Evolutionary conservation across 23 tunicate species (phyloP).

Genomic region (Ciona savignyi): DNA sequence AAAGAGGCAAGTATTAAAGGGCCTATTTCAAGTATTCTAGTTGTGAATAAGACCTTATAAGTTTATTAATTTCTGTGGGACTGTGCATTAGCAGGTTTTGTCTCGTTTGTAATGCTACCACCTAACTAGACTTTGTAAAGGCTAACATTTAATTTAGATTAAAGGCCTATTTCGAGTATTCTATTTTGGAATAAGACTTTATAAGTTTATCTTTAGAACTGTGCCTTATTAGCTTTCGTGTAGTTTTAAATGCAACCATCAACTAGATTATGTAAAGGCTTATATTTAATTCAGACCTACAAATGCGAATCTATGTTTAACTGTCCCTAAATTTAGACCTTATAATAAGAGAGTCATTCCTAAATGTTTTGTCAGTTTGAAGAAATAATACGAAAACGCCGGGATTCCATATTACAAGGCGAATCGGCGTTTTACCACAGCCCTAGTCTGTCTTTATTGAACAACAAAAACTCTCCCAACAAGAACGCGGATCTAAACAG

Average conservation of each 20-base stretch:
- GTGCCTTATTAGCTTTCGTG: not conserved
- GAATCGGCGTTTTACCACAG: conserved; percentile 1
- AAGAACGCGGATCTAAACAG: too few relatives aligned
- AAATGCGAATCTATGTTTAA: not conserved
- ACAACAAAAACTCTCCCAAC: too few relatives aligned
- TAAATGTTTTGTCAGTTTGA: not conserved
- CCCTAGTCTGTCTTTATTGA: too few relatives aligned
- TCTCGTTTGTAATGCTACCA: not conserved
- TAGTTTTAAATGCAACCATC: not conserved
- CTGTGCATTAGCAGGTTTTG: too few relatives aligned
- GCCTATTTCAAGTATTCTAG: too few relatives aligned
- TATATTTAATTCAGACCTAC: too few relatives aligned
- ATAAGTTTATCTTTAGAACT: too few relatives aligned
- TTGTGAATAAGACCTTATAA: not conserved
- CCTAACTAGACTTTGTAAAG: not conserved
- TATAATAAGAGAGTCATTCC: not conserved
- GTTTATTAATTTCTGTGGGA: conserved; percentile 1
- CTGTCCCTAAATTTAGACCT: not conserved
- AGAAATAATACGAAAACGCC: not conserved
- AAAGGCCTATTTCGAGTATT: not conserved
- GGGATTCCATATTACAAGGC: not conserved
- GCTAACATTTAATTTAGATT: not conserved
- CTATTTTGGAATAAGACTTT: not conserved
- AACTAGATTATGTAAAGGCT: too few relatives aligned
- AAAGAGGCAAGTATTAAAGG: conserved; percentile 3